Conservation (phyloP, 2,888 invertebrate genomes). For the Epinotia brunnichana region DNA sequence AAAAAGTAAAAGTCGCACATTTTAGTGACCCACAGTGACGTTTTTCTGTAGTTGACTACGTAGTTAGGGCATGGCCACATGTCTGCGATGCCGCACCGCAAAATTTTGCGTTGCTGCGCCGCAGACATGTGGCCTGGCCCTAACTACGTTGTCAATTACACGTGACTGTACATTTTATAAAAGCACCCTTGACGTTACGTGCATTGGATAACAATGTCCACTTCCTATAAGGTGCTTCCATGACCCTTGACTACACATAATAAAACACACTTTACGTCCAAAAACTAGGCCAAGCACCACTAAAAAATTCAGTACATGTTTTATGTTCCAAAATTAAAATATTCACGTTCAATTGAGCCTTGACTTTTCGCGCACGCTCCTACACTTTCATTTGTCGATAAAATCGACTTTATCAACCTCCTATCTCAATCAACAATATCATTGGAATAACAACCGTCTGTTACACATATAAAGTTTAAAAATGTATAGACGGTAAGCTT, state of each 20-base stretch:
- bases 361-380: slow-evolving; percentile 51
- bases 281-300: slow-evolving; percentile 20
- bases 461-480: slow-evolving; percentile 12
- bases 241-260: neutral
- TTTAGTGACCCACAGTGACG: too few species aligned
- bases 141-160: too few species aligned
- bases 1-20: too few species aligned
- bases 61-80: too few species aligned
- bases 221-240: neutral
- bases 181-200: too few species aligned
- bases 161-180: too few species aligned
- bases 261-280: slow-evolving; percentile 3
- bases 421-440: neutral
- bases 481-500: neutral
- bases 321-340: slow-evolving; percentile 28
- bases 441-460: neutral
- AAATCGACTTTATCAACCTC: slow-evolving; percentile 31
- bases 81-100: too few species aligned
- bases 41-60: too few species aligned
- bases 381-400: slow-evolving; percentile 51
- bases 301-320: slow-evolving; percentile 22
- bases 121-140: too few species aligned
- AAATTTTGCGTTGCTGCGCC: too few species aligned
- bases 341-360: slow-evolving; percentile 45
- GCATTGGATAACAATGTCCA: neutral